These are phyloP conservation scores for Percina caprodes DNA, from an alignment of 2,113 vertebrate species.

Conservation along the genomic window DNA sequence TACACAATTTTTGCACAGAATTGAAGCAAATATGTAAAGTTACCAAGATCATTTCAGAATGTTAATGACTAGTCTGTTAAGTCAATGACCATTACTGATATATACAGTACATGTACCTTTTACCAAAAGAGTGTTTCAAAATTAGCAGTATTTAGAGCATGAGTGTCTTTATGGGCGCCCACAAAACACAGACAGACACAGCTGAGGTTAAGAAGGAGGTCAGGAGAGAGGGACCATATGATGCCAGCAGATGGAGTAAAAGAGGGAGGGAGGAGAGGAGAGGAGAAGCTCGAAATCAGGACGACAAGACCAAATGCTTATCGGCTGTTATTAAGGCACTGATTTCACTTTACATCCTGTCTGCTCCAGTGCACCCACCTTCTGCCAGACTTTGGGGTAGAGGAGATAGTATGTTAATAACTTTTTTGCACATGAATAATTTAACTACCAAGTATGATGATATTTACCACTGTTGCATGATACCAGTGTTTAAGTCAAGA, in stretches of 20 bases:
- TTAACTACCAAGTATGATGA: conserved; percentile 4
- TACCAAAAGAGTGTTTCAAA: not conserved
- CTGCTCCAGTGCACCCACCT: conserved; percentile 62
- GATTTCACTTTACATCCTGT: conserved; percentile 72
- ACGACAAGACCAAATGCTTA: conserved; percentile 73
- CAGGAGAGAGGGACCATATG: conserved; percentile 74
- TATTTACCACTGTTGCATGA: not conserved
- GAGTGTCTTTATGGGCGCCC: conserved; percentile 38
- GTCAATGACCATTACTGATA: not conserved
- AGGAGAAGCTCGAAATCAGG: conserved; percentile 66
- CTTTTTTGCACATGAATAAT: conserved; percentile 17
- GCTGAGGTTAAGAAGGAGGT: conserved; percentile 70
- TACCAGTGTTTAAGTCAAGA: not conserved
- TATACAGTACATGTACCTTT: not conserved
- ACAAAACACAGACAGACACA: conserved; percentile 36
- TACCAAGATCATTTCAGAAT: not conserved
- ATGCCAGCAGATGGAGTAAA: conserved; percentile 78
- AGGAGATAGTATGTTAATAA: conserved; percentile 12
- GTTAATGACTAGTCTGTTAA: not conserved
- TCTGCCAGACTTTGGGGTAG: conserved; percentile 40
- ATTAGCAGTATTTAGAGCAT: conserved; percentile 22
- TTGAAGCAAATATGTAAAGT: not conserved
- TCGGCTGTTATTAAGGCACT: conserved; percentile 61
- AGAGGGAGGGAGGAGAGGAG: conserved; percentile 64
- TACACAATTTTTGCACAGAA: not conserved